Evolutionary conservation across 2,797 vertebrate species (phyloP).

Genomic region (Rallus crepitans): DNA sequence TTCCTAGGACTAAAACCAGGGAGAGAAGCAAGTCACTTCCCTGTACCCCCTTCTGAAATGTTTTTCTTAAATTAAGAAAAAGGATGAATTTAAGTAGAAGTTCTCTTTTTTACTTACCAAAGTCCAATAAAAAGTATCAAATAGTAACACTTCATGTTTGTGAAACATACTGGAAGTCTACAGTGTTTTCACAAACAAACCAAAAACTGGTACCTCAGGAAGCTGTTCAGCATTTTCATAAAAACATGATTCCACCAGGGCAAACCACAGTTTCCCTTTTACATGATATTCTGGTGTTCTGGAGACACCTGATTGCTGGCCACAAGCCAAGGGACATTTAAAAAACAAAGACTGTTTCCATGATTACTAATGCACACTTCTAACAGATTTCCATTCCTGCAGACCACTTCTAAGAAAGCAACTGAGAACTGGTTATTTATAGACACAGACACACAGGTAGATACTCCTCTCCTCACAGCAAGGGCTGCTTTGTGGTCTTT

Average conservation of each 20-base stretch:
- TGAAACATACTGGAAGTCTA: neutral
- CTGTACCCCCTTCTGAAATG: neutral
- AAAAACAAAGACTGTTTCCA: neutral
- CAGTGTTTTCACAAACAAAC: neutral
- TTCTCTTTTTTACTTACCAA: neutral
- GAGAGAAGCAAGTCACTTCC: neutral
- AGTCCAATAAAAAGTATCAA: neutral
- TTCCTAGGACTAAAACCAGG: neutral
- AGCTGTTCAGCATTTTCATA: neutral
- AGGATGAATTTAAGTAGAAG: neutral
- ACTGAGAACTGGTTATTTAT: neutral
- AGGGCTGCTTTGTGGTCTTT: neutral
- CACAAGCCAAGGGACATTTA: neutral
- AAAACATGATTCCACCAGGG: neutral
- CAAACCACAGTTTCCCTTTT: neutral
- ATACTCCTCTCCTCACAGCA: neutral
- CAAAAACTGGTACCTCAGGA: rapidly evolving
- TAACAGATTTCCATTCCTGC: neutral
- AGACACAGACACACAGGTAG: neutral
- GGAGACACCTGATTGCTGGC: neutral
- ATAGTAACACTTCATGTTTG: neutral
- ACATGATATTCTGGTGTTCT: neutral
- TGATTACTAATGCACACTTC: neutral
- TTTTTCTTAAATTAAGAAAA: neutral
- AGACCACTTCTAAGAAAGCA: neutral